Percentiles rank a stretch among this genome's conserved stretches.
Evolutionary conservation across 1,140 invertebrate species (phyloP).

Genomic region (Procambarus clarkii): DNA sequence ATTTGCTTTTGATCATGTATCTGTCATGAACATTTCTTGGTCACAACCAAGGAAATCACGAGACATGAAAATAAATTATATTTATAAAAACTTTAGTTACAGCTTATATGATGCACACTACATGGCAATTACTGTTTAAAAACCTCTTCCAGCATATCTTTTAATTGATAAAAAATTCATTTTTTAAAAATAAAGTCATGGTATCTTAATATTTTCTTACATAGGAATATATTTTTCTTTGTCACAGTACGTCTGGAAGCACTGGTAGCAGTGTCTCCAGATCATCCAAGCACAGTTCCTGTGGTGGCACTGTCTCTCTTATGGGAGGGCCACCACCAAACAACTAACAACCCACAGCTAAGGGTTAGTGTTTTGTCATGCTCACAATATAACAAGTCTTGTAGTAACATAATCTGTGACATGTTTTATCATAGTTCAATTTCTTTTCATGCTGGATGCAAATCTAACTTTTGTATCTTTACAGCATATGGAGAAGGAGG

Average conservation of each 20-base stretch:
- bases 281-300: conserved; percentile 87
- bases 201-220: no score
- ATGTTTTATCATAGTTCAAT: background rate
- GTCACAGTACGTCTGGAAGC: conserved; percentile 84
- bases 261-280: conserved; percentile 85
- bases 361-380: conserved; percentile 77
- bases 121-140: no score
- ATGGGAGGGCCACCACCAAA: conserved; percentile 83
- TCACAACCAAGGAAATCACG: no score
- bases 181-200: no score
- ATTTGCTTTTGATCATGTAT: no score
- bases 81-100: no score
- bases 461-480: background rate
- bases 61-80: no score
- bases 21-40: no score
- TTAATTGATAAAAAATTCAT: no score
- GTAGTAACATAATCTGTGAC: no score
- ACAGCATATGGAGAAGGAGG: conserved; percentile 84
- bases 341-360: conserved; percentile 82
- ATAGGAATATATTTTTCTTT: background rate
- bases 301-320: conserved; percentile 82
- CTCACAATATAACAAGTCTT: background rate
- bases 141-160: no score
- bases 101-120: no score
- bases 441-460: background rate